phyloP scores from a whole-genome alignment of 1,140 invertebrate genomes.

The Rhopalosiphum padi region DNA sequence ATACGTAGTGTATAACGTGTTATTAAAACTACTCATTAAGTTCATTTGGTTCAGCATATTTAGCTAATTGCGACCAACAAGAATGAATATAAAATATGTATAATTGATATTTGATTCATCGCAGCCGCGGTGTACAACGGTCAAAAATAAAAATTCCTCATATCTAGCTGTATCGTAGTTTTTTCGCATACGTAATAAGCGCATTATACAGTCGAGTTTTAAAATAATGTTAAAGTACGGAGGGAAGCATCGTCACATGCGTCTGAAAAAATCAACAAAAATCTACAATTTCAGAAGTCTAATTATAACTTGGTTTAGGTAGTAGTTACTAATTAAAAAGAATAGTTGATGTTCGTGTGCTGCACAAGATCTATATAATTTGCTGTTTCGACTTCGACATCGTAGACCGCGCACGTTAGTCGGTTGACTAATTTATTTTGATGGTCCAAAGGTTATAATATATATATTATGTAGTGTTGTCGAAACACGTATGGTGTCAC shows the following conservation, averaged over 20 bases:
- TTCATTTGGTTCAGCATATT: not conserved
- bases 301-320: not conserved
- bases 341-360: not conserved
- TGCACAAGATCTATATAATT: not conserved
- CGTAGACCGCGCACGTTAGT: not conserved
- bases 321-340: not conserved
- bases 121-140: not conserved
- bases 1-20: not conserved
- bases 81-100: not conserved
- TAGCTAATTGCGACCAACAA: not conserved
- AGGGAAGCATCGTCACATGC: not conserved
- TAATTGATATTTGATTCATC: not conserved
- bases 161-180: not conserved
- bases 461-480: not conserved
- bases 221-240: not conserved
- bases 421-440: conserved; percentile 22
- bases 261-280: not conserved
- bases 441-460: conserved; percentile 9
- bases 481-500: not conserved
- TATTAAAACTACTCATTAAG: not conserved
- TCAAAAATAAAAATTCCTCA: not conserved
- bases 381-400: not conserved
- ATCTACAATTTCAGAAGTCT: not conserved
- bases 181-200: not conserved
- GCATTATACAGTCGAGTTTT: not conserved